Percentiles rank a stretch among this genome's conserved stretches.
phyloP scores from a whole-genome alignment of 2,113 vertebrate genomes.

The Ptilorrhoa leucosticta region DNA sequence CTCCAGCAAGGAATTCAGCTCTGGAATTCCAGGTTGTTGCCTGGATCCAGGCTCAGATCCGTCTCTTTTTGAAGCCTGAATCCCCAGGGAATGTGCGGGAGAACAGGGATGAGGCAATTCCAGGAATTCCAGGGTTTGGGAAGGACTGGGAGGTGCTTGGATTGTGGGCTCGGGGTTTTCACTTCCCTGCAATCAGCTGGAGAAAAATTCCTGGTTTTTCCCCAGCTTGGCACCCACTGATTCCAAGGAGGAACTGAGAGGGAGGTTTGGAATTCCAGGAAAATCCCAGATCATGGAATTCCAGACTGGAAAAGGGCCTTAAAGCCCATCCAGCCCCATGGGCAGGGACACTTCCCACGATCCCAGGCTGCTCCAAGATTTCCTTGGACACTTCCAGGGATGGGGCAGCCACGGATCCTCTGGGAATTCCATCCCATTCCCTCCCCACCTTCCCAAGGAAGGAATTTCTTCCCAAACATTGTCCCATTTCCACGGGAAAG shows the following conservation, averaged over 20 bases:
- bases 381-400: neutral
- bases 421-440: neutral
- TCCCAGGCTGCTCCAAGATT: neutral
- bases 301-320: neutral
- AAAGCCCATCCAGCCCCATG: neutral
- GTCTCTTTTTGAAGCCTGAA: neutral
- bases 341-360: neutral
- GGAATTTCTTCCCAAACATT: neutral
- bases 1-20: neutral
- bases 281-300: neutral
- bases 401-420: neutral
- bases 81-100: neutral
- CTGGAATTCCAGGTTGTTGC: neutral
- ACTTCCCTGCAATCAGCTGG: neutral
- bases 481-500: fast-evolving
- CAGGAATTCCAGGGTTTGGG: neutral
- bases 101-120: neutral
- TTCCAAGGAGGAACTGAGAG: neutral
- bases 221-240: neutral
- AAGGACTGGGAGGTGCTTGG: neutral
- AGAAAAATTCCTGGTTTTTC: neutral
- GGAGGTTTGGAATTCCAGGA: neutral
- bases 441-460: neutral
- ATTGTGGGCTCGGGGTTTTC: neutral
- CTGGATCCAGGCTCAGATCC: neutral